A percentile compares a stretch with the other conserved stretches of the same genome.
Conservation (phyloP, 2,113 vertebrate species). For the Daphoenositta chrysoptera region DNA sequence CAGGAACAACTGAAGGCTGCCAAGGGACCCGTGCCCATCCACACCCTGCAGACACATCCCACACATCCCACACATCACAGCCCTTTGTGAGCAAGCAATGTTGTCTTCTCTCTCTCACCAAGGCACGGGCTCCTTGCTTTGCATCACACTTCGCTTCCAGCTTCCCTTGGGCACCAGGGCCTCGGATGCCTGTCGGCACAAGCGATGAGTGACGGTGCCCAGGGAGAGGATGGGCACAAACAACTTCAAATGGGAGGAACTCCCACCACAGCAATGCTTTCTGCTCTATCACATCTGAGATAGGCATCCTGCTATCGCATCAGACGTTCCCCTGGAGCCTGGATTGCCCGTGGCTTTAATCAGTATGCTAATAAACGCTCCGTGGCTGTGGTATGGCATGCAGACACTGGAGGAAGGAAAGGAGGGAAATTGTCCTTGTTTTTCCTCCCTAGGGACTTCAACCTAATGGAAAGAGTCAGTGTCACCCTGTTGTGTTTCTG, state of each 20-base stretch:
- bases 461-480: not conserved
- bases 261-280: not conserved
- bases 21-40: not conserved
- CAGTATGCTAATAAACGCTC: constrained; percentile 54
- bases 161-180: not conserved
- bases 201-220: not conserved
- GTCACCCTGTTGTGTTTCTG: not conserved
- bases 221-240: not conserved
- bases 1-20: not conserved
- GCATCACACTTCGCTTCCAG: not conserved
- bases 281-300: not conserved
- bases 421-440: not conserved
- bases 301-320: not conserved
- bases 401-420: not conserved
- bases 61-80: too few species aligned
- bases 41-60: not conserved
- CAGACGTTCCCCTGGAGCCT: not conserved
- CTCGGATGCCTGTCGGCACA: not conserved
- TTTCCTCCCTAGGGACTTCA: not conserved
- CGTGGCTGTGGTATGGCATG: not conserved
- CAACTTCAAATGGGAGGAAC: not conserved
- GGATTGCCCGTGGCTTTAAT: constrained; percentile 31
- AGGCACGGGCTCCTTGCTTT: not conserved
- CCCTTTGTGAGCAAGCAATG: not conserved
- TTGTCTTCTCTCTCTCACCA: not conserved